Percentiles rank a stretch among this genome's conserved stretches.
Conservation (phyloP, 2,113 vertebrate species). For the Macquaria ambigua region DNA sequence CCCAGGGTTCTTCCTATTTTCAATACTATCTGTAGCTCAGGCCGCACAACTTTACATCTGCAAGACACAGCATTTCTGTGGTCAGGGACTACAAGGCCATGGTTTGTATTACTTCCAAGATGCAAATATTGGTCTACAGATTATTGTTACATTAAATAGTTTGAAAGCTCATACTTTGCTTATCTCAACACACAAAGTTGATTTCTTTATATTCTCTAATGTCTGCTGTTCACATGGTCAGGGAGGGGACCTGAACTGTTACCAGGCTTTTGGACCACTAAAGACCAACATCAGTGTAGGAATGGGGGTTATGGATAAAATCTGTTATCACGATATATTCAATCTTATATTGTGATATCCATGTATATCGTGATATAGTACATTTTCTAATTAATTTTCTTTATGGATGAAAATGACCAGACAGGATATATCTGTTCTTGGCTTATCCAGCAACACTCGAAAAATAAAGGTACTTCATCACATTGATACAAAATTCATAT, state of each 20-base stretch:
- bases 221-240: slow-evolving; percentile 28
- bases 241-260: neutral
- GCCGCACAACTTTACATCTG: slow-evolving; percentile 21
- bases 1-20: slow-evolving; percentile 45
- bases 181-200: neutral
- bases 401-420: neutral
- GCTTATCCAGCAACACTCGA: neutral
- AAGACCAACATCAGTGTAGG: neutral
- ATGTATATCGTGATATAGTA: neutral
- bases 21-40: slow-evolving; percentile 27
- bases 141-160: neutral
- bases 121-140: neutral
- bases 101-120: neutral
- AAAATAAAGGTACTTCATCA: neutral
- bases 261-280: neutral
- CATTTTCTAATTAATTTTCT: neutral
- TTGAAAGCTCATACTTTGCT: neutral
- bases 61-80: neutral
- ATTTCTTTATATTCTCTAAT: neutral
- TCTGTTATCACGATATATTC: neutral
- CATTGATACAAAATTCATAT: neutral
- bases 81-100: neutral
- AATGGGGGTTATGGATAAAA: neutral
- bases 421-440: neutral
- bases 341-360: neutral